Conservation (phyloP, 1,140 invertebrate genomes). For the Hypothenemus hampei region DNA sequence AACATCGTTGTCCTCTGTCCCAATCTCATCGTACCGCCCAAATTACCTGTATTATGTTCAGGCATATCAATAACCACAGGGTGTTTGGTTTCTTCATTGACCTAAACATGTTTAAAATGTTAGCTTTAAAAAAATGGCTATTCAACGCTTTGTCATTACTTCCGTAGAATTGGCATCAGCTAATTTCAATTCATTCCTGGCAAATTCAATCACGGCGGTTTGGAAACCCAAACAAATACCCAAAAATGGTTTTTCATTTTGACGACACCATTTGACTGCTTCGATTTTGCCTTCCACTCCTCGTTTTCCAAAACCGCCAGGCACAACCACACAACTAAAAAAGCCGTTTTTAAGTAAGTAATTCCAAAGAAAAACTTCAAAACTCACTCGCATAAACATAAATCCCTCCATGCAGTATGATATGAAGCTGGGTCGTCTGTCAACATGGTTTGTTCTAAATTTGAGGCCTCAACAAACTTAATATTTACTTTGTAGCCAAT, state of each 20-base stretch:
- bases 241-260: conserved; percentile 84
- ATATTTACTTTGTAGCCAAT: conserved; percentile 80
- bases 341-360: neutral
- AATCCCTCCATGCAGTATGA: conserved; percentile 88
- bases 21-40: conserved; percentile 97
- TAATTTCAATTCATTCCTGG: conserved; percentile 78
- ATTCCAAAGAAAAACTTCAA: neutral
- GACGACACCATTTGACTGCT: conserved; percentile 89
- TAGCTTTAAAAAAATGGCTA: neutral
- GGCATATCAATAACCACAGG: conserved; percentile 98
- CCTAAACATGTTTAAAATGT: conserved; percentile 50
- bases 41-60: conserved; percentile 87
- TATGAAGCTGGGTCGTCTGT: conserved; percentile 74
- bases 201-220: conserved; percentile 94
- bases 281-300: conserved; percentile 96
- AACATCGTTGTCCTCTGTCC: conserved; percentile 89
- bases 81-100: conserved; percentile 56
- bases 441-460: conserved; percentile 74
- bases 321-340: conserved; percentile 85
- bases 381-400: conserved; percentile 83
- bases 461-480: conserved; percentile 86
- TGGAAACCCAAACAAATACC: conserved; percentile 97
- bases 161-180: conserved; percentile 85
- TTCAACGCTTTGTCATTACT: conserved; percentile 26
- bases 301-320: conserved; percentile 84